Evolutionary conservation across 2,797 vertebrate species (phyloP).

Genomic region (Pipistrellus kuhlii): DNA sequence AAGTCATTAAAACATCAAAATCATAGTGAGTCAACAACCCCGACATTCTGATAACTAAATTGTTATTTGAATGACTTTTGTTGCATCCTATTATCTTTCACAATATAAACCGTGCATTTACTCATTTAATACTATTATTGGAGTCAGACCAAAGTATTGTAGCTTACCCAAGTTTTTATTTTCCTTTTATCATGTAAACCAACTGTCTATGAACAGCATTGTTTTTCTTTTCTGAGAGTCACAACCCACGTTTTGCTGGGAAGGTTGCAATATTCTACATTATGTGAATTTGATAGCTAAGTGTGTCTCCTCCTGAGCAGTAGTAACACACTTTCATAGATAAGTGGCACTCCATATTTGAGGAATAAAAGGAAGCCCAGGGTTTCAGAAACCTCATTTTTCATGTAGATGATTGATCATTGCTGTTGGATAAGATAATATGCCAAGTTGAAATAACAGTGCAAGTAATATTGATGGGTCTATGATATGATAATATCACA

Average conservation of each 20-base stretch:
- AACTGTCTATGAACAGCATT: not conserved
- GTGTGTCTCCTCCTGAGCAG: not conserved
- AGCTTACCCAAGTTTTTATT: not conserved
- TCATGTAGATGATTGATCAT: conserved; percentile 62
- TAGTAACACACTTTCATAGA: conserved; percentile 56
- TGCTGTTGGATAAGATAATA: conserved; percentile 54
- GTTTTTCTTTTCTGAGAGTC: not conserved
- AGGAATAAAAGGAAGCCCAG: conserved; percentile 48
- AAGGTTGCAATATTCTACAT: not conserved
- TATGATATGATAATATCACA: conserved; percentile 59
- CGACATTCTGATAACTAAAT: not conserved
- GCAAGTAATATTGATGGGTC: conserved; percentile 29
- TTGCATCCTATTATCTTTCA: not conserved
- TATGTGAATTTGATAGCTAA: not conserved
- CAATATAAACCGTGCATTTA: not conserved
- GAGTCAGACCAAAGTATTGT: not conserved
- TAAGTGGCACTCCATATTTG: conserved; percentile 41
- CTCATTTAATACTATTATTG: not conserved
- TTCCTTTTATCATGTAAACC: not conserved
- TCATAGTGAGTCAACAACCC: not conserved
- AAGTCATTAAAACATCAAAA: conserved; percentile 10
- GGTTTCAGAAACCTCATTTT: conserved; percentile 60
- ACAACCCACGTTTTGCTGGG: not conserved
- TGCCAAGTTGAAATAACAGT: conserved; percentile 64
- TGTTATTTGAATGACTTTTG: not conserved